Percentiles rank a stretch among this genome's conserved stretches.
Conservation (phyloP, 2,888 invertebrate species). For the Gisinianus flammeolus region DNA sequence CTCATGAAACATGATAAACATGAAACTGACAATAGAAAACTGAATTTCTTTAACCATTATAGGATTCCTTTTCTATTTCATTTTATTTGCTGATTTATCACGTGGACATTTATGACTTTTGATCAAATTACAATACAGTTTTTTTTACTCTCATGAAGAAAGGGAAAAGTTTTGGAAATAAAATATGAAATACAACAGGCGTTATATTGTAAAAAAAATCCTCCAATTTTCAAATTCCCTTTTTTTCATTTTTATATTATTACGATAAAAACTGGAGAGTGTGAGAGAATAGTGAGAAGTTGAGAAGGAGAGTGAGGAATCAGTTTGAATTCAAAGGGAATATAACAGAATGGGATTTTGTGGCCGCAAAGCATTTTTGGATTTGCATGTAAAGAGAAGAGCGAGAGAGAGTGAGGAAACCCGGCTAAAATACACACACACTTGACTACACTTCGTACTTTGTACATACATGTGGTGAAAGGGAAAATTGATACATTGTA, state of each 20-base stretch:
- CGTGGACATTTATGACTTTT: too few species aligned
- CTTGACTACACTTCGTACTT: not conserved
- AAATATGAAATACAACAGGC: too few species aligned
- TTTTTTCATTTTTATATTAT: not conserved
- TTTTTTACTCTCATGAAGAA: too few species aligned
- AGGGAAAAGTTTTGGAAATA: too few species aligned
- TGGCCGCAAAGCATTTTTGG: constrained; percentile 37
- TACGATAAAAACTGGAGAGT: not conserved
- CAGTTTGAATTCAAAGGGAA: too few species aligned
- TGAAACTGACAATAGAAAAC: too few species aligned
- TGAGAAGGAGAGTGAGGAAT: not conserved
- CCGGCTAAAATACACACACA: not conserved
- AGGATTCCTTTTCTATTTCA: too few species aligned
- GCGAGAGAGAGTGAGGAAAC: not conserved
- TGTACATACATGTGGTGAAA: not conserved
- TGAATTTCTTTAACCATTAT: too few species aligned
- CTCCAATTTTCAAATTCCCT: not conserved
- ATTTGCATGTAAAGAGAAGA: constrained; percentile 40
- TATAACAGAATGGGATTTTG: constrained; percentile 30
- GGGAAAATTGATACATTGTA: constrained; percentile 10
- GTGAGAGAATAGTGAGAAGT: not conserved
- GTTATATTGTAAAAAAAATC: not conserved
- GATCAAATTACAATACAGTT: too few species aligned
- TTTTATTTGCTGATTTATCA: too few species aligned
- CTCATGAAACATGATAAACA: too few species aligned